Base-by-base conservation (phyloP, 2,797 vertebrate genomes). In the Anas bahamensis region DNA sequence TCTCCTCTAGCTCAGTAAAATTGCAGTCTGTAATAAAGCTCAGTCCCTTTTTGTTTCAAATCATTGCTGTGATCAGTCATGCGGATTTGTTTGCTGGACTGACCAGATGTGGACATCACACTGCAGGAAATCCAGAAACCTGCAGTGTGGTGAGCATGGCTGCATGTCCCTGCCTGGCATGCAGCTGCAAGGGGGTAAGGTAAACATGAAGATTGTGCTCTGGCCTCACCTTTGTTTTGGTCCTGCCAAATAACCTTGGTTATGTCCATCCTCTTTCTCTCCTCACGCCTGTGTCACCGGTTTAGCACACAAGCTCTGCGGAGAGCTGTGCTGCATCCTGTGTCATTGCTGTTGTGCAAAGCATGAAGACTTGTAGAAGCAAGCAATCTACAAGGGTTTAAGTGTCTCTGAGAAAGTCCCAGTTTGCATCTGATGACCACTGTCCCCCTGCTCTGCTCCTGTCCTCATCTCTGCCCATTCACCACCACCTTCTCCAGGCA, bases 161-260 rank as follows among this genome's bases (percentile, higher is more conserved):
- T 68, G 19, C 6, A 0, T 4, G 5, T 31, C 0, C 0, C 41
- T 81, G 86, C 55, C 46, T 11, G 11, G 15, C 10, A 55, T 7
- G 3, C 21, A 48, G 3, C 61, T 61, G 37, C 44, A 57, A 5
- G 1, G 4, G 35, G 48, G 2, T 37, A 39, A 66, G 29, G 17
- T 33, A 50, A 71, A 31, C 16, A 24, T 0, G 3, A 17, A 37
- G 21, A 17, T 11, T 17, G 7, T 1, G 1, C 33, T 53, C 35
- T 52, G 19, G 26, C 52, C 18, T 60, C 28, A 28, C 13, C 23
- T 65, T 69, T 0, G 0, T 22, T 83, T 44, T 10, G 2, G 39
- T 71, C 33, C 76, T 66, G 33, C 5, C n/a, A 31, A 53, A 52
- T 33, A 63, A 69, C 17, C 7, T 56, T 0, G 0, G 11, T 29